Evolutionary conservation across 2,113 vertebrate genomes (phyloP), one percentile per base, ranked within the genome.

Genomic region (Engystomops pustulosus): DNA sequence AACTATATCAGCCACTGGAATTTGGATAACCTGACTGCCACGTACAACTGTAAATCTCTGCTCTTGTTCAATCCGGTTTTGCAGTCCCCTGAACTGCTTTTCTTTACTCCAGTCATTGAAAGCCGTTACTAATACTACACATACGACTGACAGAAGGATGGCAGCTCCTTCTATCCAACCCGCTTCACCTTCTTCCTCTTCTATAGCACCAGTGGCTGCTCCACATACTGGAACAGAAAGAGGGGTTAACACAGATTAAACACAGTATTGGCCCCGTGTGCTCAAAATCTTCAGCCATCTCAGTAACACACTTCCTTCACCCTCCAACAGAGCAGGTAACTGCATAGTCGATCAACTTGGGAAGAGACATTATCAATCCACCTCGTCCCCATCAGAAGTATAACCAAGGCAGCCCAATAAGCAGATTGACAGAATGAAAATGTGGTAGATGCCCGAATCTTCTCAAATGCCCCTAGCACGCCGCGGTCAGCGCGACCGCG

Each of bases 41-140:
- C 98, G 95, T 88, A 98, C 95, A 79, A 99, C 98, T 17, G 96
- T 96, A 90, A 99, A 99, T 91, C 97, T 99, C 92, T 99, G 98
- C 69, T 99, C 98, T 91, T 99, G 98, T 91, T 99, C 98, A 83
- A 99, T 99, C 85, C 98, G 96, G 92, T 91, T 99, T 90, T 99
- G 98, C 90, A 99, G 92, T 84, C 98, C 98, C 86, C 98, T 91
- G 65, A 99, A 99, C 86, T 99, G 98, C 87, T 99, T 99, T 87
- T 99, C 98, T 92, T 99, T 99, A 91, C 98, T 99, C 98, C 98
- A 99, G 90, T 99, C 98, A 81, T 99, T 99, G 89, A 99, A 99
- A 71, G 98, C 98, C 8, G 98, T 99, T 88, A 99, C 98, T 90
- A 99, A 92, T 70, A 99, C 98, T 87, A 99, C 98, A 85, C 97